phyloP scores from a whole-genome alignment of 2,888 invertebrate genomes.

The Drosophila leonis region DNA sequence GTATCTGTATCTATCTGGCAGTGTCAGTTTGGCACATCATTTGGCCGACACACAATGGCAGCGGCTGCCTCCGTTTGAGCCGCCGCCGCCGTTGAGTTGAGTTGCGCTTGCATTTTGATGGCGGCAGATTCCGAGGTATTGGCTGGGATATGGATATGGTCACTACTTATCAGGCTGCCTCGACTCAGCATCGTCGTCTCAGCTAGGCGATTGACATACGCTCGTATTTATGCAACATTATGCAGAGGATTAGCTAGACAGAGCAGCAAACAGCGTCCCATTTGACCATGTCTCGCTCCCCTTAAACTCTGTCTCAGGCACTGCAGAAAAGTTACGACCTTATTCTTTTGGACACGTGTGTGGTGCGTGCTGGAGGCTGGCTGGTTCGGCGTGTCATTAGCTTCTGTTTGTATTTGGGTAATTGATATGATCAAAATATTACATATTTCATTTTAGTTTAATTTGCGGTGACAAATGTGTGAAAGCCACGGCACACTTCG shows the following conservation, averaged over 20 bases:
- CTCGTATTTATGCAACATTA: constrained; percentile 77
- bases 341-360: constrained; percentile 60
- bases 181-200: background rate
- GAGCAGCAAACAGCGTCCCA: constrained; percentile 25
- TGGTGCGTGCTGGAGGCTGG: constrained; percentile 34
- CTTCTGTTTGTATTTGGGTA: constrained; percentile 63
- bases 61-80: constrained; percentile 70
- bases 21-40: constrained; percentile 81
- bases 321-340: constrained; percentile 7
- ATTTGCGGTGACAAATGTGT: constrained; percentile 31
- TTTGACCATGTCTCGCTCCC: constrained; percentile 11
- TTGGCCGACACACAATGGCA: constrained; percentile 77
- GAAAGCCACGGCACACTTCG: too few relatives aligned
- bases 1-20: constrained; percentile 71
- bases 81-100: constrained; percentile 32
- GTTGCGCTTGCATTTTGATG: constrained; percentile 73
- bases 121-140: constrained; percentile 73
- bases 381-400: constrained; percentile 53
- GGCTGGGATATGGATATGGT: constrained; percentile 47
- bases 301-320: constrained; percentile 1
- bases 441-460: constrained; percentile 51
- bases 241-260: constrained; percentile 74
- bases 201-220: constrained; percentile 58
- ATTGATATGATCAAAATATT: constrained; percentile 78
- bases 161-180: constrained; percentile 46